A percentile compares a stretch with the other conserved stretches of the same genome.
Conservation (phyloP, 2,113 vertebrate species). For the Notothenia coriiceps region DNA sequence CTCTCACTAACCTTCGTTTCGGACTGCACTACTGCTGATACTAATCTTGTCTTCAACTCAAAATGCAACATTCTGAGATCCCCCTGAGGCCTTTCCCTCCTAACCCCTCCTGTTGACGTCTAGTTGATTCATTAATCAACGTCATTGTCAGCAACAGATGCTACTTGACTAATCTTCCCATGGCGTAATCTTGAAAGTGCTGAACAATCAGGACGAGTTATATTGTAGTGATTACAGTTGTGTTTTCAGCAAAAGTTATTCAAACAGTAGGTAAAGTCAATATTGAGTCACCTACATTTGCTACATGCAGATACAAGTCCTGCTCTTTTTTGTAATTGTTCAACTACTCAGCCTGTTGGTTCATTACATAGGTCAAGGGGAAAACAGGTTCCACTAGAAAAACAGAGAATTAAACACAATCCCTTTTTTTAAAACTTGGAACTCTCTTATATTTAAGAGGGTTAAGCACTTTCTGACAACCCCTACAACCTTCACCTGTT, state of each 20-base stretch:
- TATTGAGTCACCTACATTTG: background rate
- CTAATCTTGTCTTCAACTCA: conserved; percentile 1
- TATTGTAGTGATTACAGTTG: background rate
- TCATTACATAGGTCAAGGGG: background rate
- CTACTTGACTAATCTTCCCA: background rate
- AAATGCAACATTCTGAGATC: background rate
- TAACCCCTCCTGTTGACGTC: background rate
- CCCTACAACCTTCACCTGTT: background rate
- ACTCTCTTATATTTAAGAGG: background rate
- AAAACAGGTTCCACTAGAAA: background rate
- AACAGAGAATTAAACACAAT: background rate
- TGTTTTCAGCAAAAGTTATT: background rate
- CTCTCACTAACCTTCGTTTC: background rate
- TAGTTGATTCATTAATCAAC: background rate
- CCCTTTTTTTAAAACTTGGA: background rate
- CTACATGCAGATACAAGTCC: conserved; percentile 13
- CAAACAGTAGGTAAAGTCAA: background rate
- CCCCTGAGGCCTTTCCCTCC: conserved; percentile 4
- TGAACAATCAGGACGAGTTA: background rate
- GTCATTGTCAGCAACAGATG: background rate
- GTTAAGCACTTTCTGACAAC: background rate
- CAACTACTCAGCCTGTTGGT: background rate
- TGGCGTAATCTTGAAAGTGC: background rate
- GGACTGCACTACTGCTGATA: background rate
- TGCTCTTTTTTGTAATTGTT: background rate